Conservation (phyloP, 2,797 vertebrate species). For the Sebastes trivittatus region DNA sequence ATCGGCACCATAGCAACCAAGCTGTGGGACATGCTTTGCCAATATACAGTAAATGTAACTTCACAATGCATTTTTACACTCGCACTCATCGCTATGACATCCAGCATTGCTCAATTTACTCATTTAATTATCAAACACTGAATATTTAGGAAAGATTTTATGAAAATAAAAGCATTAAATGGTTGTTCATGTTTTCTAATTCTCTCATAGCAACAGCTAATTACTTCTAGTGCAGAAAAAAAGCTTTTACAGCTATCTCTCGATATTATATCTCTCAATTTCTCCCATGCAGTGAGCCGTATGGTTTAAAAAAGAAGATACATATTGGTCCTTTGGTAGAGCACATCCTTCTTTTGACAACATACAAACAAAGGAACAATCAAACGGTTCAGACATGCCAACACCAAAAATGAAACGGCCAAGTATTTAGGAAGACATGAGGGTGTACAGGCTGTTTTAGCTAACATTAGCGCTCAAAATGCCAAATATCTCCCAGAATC, state of each 20-base stretch:
- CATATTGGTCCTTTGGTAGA: constrained; percentile 1
- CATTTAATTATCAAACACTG: neutral
- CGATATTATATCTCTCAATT: neutral
- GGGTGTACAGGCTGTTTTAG: neutral
- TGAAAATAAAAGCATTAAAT: neutral
- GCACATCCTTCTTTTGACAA: neutral
- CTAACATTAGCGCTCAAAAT: neutral
- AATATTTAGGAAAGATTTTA: neutral
- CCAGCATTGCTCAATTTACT: neutral
- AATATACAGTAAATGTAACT: constrained; percentile 53
- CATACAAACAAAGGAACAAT: neutral
- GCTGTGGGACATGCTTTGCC: constrained; percentile 58
- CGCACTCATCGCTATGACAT: neutral
- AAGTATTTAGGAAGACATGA: neutral
- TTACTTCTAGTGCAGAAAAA: neutral
- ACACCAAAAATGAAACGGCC: neutral
- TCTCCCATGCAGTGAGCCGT: neutral
- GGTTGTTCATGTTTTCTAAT: neutral
- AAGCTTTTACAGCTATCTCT: neutral
- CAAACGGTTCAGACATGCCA: neutral
- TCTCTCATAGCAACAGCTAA: neutral
- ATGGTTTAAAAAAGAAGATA: neutral
- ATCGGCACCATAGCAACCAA: constrained; percentile 71
- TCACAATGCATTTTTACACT: constrained; percentile 29
- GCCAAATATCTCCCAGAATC: neutral